Evolutionary conservation across 2,797 vertebrate species (phyloP).

Genomic region (Clarias fuscus): DNA sequence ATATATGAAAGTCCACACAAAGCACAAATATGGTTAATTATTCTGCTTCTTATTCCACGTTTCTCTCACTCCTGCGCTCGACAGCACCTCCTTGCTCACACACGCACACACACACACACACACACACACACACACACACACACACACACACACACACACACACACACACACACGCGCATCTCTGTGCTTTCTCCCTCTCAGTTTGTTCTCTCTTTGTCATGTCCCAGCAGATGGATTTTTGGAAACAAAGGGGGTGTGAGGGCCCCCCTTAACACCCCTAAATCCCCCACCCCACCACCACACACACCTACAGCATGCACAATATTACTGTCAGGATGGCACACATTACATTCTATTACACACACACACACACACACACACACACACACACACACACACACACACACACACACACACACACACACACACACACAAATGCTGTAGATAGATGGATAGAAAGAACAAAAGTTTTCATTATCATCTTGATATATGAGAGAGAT

Average conservation of each 20-base stretch:
- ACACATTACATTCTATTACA: conserved; percentile 1
- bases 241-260: conserved; percentile 79
- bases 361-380: conserved; percentile 28
- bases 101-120: neutral
- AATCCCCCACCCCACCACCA: conserved; percentile 46
- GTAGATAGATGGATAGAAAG: conserved; percentile 18
- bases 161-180: conserved; percentile 5
- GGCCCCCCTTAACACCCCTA: conserved; percentile 61
- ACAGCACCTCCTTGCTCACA: conserved; percentile 10
- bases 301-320: conserved; percentile 43
- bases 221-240: conserved; percentile 90
- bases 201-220: conserved; percentile 75
- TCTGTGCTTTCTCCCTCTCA: conserved; percentile 57
- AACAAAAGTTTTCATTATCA: too few species aligned
- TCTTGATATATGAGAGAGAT: neutral
- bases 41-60: conserved; percentile 55
- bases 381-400: conserved; percentile 7
- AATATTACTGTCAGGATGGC: conserved; percentile 79
- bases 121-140: neutral
- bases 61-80: conserved; percentile 51
- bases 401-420: neutral
- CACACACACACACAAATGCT: conserved; percentile 41
- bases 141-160: too few species aligned
- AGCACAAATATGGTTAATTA: conserved; percentile 5
- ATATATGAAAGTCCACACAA: conserved; percentile 9